Evolutionary conservation across 1,140 invertebrate species (phyloP).

Genomic region (Radopholus similis): DNA sequence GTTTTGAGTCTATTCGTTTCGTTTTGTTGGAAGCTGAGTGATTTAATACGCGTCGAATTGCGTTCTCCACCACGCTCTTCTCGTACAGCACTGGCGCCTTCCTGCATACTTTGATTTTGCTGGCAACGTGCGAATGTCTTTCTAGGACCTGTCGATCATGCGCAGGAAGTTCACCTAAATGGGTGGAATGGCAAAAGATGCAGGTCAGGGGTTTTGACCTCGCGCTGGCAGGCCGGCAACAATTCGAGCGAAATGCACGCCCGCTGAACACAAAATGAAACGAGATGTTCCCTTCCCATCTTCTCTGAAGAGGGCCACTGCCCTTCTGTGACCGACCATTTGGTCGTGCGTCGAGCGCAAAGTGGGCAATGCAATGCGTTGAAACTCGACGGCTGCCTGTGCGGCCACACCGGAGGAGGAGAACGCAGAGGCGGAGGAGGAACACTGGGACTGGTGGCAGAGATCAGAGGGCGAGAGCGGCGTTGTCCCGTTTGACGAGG

Average conservation of each 20-base stretch:
- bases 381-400: slow-evolving; percentile 6
- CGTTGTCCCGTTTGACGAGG: too few species aligned
- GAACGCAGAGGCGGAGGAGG: neutral
- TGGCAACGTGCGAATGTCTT: neutral
- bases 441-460: neutral
- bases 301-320: slow-evolving; percentile 24
- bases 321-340: slow-evolving; percentile 43
- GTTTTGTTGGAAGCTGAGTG: too few species aligned
- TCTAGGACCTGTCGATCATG: slow-evolving; percentile 48
- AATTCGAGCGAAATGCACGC: slow-evolving; percentile 28
- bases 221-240: slow-evolving; percentile 49
- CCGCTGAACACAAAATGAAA: slow-evolving; percentile 5
- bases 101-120: slow-evolving; percentile 6
- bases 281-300: neutral
- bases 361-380: slow-evolving; percentile 16
- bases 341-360: slow-evolving; percentile 49
- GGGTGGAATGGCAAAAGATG: neutral
- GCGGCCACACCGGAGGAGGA: neutral
- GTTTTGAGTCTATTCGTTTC: too few species aligned
- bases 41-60: slow-evolving; percentile 62
- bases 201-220: slow-evolving; percentile 36
- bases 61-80: slow-evolving; percentile 53
- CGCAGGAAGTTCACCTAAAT: slow-evolving; percentile 43
- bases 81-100: slow-evolving; percentile 57
- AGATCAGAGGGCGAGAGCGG: too few species aligned